Evolutionary conservation across 2,888 invertebrate genomes (phyloP).

Genomic region (Orchesellides sinensis): DNA sequence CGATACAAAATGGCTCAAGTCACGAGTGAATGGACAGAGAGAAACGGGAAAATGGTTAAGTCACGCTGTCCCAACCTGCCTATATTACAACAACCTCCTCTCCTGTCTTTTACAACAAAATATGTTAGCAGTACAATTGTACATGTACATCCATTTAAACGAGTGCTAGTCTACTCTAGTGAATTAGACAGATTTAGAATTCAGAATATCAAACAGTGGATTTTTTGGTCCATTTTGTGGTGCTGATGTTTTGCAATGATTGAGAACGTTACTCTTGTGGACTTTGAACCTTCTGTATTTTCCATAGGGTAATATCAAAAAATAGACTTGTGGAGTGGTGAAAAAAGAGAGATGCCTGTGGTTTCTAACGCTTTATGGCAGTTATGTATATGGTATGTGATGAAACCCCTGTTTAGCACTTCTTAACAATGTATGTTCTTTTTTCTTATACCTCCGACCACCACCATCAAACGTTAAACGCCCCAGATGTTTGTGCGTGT

Average conservation of each 20-base stretch:
- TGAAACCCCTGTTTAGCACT: conserved; percentile 41
- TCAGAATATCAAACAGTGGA: conserved; percentile 35
- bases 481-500: conserved; percentile 37
- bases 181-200: conserved; percentile 56
- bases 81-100: not conserved
- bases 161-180: no score
- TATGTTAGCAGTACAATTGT: not conserved
- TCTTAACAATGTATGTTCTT: conserved; percentile 6
- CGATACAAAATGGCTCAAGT: conserved; percentile 54
- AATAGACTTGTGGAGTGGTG: conserved; percentile 4
- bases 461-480: conserved; percentile 45
- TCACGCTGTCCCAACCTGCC: conserved; percentile 51
- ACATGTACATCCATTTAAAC: not conserved
- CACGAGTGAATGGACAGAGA: conserved; percentile 47
- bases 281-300: conserved; percentile 47
- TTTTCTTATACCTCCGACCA: conserved; percentile 1
- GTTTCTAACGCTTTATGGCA: not conserved
- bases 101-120: not conserved
- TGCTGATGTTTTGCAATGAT: conserved; percentile 39
- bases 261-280: conserved; percentile 43
- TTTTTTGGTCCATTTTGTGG: conserved; percentile 49
- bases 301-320: not conserved
- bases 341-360: not conserved
- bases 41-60: conserved; percentile 33
- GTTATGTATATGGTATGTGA: conserved; percentile 14